These are phyloP conservation scores for Hylaea fasciaria DNA, from an alignment of 2,888 invertebrate genomes.

Conservation along the genomic window DNA sequence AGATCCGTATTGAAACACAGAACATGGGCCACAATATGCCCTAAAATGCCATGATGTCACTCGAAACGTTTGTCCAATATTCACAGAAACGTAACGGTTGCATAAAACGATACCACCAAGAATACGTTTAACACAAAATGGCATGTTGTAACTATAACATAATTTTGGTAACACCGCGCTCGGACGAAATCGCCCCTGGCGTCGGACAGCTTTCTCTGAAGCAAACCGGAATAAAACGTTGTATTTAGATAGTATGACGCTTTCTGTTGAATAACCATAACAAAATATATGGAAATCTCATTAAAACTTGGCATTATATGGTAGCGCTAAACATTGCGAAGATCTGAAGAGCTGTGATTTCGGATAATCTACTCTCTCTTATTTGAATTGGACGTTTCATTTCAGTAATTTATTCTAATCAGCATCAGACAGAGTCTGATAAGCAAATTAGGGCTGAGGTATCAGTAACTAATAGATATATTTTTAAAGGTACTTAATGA, in stretches of 20 bases:
- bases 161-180: constrained; percentile 40
- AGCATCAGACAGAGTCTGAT: too few relatives aligned
- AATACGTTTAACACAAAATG: constrained; percentile 18
- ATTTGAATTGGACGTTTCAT: too few relatives aligned
- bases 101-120: constrained; percentile 9
- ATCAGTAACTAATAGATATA: too few relatives aligned
- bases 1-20: too few relatives aligned
- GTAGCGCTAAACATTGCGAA: too few relatives aligned
- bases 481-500: too few relatives aligned
- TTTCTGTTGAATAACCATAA: constrained; percentile 2
- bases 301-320: too few relatives aligned
- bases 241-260: constrained; percentile 13
- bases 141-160: constrained; percentile 24
- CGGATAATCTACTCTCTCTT: too few relatives aligned
- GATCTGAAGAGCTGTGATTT: too few relatives aligned
- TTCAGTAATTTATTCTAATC: too few relatives aligned
- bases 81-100: neutral
- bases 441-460: too few relatives aligned
- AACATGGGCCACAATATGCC: neutral
- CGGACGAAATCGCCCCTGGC: constrained; percentile 34
- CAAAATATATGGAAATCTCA: neutral
- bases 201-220: constrained; percentile 48
- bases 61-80: too few relatives aligned
- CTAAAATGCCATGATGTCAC: neutral
- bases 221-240: constrained; percentile 44